A percentile compares a stretch with the other conserved stretches of the same genome.
phyloP scores from a whole-genome alignment of 2,797 vertebrate genomes.

The Alca torda region DNA sequence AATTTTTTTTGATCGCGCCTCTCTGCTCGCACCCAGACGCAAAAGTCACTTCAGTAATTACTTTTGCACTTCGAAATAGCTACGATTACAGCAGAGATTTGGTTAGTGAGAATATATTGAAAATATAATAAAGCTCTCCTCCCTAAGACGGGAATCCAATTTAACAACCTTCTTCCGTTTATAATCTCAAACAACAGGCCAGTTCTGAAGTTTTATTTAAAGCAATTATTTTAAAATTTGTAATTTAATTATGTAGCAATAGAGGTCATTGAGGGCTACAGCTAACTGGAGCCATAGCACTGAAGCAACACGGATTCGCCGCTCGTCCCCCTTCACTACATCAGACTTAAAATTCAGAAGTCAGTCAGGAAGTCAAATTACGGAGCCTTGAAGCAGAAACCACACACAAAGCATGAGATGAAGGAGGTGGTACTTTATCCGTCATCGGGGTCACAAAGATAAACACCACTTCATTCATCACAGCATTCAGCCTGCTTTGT shows the following conservation, averaged over 20 bases:
- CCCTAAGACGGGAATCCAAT: not conserved
- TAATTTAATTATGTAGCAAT: not conserved
- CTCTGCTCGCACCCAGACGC: not conserved
- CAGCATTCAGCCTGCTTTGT: not conserved
- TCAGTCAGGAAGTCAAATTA: not conserved
- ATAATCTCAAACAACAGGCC: not conserved
- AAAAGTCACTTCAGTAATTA: not conserved
- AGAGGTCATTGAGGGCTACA: not conserved
- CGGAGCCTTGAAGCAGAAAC: not conserved
- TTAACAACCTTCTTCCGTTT: not conserved
- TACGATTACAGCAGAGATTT: not conserved
- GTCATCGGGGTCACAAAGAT: slow-evolving; percentile 28
- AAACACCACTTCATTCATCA: slow-evolving; percentile 64
- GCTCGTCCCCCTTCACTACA: accelerated
- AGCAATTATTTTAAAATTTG: not conserved
- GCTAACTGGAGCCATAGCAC: accelerated
- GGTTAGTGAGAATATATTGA: not conserved
- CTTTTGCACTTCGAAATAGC: not conserved
- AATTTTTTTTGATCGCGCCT: not conserved
- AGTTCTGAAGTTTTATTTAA: not conserved
- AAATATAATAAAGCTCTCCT: not conserved
- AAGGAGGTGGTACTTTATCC: slow-evolving; percentile 43
- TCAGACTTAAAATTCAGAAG: slow-evolving; percentile 6
- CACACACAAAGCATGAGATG: slow-evolving; percentile 30
- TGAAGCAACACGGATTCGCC: accelerated